These are phyloP conservation scores for Zaprionus bogoriensis DNA, from an alignment of 2,888 invertebrate genomes.

Conservation along the genomic window DNA sequence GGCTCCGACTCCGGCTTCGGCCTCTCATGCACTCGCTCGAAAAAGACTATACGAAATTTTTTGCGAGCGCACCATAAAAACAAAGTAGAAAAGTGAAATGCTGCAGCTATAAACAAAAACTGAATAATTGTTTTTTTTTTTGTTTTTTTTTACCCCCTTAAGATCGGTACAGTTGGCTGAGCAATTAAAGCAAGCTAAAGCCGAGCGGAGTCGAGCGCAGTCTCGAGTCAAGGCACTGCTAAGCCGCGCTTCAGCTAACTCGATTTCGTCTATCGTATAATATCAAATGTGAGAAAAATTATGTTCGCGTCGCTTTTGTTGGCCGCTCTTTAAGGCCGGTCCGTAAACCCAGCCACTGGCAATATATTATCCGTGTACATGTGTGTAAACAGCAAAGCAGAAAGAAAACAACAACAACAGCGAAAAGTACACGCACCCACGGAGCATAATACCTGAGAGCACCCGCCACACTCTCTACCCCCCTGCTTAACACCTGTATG, in stretches of 20 bases:
- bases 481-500: slow-evolving; percentile 3
- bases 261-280: slow-evolving; percentile 40
- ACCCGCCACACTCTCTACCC: background rate
- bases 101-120: slow-evolving; percentile 28
- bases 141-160: slow-evolving; percentile 20
- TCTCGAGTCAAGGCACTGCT: slow-evolving; percentile 25
- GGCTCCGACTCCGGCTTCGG: too few species aligned
- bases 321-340: slow-evolving; percentile 24
- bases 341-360: slow-evolving; percentile 25
- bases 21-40: slow-evolving; percentile 16
- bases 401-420: background rate
- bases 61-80: slow-evolving; percentile 15
- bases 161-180: slow-evolving; percentile 51
- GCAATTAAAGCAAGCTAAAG: slow-evolving; percentile 42
- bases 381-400: background rate
- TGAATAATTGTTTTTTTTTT: slow-evolving; percentile 56
- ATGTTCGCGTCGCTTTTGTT: slow-evolving; percentile 22
- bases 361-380: slow-evolving; percentile 37
- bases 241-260: slow-evolving; percentile 56
- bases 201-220: slow-evolving; percentile 9
- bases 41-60: slow-evolving; percentile 4
- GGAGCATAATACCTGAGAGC: slow-evolving; percentile 40
- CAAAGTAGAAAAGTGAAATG: slow-evolving; percentile 66
- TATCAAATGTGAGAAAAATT: slow-evolving; percentile 55
- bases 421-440: slow-evolving; percentile 31